Base-by-base conservation (phyloP, 2,888 invertebrate species). In the Deilephila porcellus region DNA sequence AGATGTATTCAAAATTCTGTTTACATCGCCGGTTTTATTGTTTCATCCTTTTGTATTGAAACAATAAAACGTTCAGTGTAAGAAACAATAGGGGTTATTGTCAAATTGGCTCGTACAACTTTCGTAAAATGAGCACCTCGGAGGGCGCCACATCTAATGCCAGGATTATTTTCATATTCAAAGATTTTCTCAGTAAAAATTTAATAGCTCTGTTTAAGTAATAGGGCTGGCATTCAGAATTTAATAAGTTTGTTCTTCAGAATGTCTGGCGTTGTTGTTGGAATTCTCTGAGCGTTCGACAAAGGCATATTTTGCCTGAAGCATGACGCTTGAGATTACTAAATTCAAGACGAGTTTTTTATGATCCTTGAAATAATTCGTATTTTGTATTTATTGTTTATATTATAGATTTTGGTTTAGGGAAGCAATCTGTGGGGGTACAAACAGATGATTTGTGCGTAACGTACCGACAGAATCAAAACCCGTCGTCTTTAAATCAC, bases 41-140 rank as follows among this genome's bases (percentile, higher is more conserved):
- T 34, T 64, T 64, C 20, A 45, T 45, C 20, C 64, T 64, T 63
- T 67, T 67, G 67, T 52, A 17, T 52, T 4, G 67, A 45, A 67
- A 67, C 67, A 67, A 45, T 64, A 37, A 45, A 45, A 45, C 67
- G 45, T 67, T 67, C 67, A 67, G 11, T 52, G 20, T 11, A 67
- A 45, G 45, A 52, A 67, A 67, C 67, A 52, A 52, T 67, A 25
- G 67, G 45, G 14, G 4, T 25, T 45, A 67, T 67, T 67, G 45
- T 20, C 52, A 45, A 67, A 67, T 67, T 67, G 45, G 67, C 45
- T 52, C 45, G 64, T 64, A n/a, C 14, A 52, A 67, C 52, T 45
- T 67, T 67, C 25, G 64, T 20, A 14, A 8, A 67, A 25, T 20
- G 52, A 52, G 25, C 20, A 45, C 45, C 64, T 2, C 45, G 64